Evolutionary conservation across 2,888 invertebrate genomes (phyloP), one percentile per base, ranked within the genome.

Genomic region (Zeuzera pyrina): DNA sequence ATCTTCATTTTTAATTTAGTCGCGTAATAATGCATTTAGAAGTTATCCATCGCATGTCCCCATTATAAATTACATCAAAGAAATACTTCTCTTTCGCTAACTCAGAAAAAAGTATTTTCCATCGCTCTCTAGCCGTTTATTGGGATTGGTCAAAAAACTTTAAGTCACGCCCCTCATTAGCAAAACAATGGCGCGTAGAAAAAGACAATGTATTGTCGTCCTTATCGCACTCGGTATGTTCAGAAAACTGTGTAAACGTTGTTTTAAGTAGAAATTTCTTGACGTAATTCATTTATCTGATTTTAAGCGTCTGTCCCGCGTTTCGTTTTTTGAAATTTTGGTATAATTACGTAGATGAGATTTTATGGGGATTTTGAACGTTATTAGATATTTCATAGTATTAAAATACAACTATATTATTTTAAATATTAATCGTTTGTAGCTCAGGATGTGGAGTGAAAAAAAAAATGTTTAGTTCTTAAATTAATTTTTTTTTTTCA

Each of bases 131-230:
- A 27, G 14, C 64, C 29, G n/a, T n/a, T 21, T 34, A 15, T 19
- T 41, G 40, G 38, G 50, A 70, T 70, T 70, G 67, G 71, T 34
- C 39, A 46, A 55, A 67, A 68, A 65, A 63, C 47, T 63, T 60
- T 46, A 28, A 15, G 45, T 54, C 50, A 54, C 71, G 63, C 71
- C 71, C 64, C 49, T 47, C 43, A 45, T 53, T 50, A 52, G 39
- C 41, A 45, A 57, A 56, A 69, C 69, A 70, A 69, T 65, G 52
- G 58, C 37, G 41, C 31, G 43, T 33, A 43, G 41, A 46, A 54
- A 54, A 55, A 59, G 40, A 40, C 48, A 47, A 43, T 44, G 22
- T 29, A 30, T 13, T 13, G 36, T 33, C 36, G 34, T 50, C 52
- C 34, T n/a, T n/a, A n/a, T n/a, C 39, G 35, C 49, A 39, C 33